These are phyloP conservation scores for Athalia circularis DNA, from an alignment of 2,888 invertebrate species.

Conservation along the genomic window DNA sequence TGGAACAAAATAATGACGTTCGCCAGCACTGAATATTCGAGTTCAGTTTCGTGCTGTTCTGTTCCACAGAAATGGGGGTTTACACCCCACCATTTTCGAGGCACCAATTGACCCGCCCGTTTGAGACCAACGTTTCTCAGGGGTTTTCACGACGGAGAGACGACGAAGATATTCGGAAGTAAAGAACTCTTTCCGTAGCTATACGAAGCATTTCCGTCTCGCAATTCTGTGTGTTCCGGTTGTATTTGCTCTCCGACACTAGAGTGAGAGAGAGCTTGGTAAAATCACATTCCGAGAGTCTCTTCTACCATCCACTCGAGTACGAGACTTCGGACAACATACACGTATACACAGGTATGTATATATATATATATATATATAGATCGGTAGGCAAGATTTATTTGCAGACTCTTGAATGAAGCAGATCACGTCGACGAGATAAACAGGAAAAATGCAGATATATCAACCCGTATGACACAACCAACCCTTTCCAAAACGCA, in stretches of 20 bases:
- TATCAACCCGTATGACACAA: conserved; percentile 34
- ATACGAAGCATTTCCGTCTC: neutral
- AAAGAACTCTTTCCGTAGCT: neutral
- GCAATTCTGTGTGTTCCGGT: conserved; percentile 24
- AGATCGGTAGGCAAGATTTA: conserved; percentile 23
- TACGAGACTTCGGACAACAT: conserved; percentile 6
- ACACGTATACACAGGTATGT: too few species aligned
- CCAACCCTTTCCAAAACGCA: conserved; percentile 54
- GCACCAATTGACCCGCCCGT: too few species aligned
- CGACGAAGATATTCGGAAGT: conserved; percentile 1
- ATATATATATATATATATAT: too few species aligned
- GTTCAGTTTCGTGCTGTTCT: too few species aligned
- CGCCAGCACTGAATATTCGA: too few species aligned
- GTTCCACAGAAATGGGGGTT: too few species aligned
- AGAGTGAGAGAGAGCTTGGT: neutral
- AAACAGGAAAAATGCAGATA: conserved; percentile 41
- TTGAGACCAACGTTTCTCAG: neutral
- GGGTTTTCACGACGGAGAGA: neutral
- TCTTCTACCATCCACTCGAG: conserved; percentile 6
- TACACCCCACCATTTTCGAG: too few species aligned
- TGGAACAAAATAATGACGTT: too few species aligned
- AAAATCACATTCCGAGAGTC: conserved; percentile 18
- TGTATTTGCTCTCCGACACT: conserved; percentile 18
- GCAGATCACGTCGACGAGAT: conserved; percentile 39
- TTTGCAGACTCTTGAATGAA: conserved; percentile 29